phyloP scores from a whole-genome alignment of 2,797 vertebrate species.

The Anisognathus igniventris region DNA sequence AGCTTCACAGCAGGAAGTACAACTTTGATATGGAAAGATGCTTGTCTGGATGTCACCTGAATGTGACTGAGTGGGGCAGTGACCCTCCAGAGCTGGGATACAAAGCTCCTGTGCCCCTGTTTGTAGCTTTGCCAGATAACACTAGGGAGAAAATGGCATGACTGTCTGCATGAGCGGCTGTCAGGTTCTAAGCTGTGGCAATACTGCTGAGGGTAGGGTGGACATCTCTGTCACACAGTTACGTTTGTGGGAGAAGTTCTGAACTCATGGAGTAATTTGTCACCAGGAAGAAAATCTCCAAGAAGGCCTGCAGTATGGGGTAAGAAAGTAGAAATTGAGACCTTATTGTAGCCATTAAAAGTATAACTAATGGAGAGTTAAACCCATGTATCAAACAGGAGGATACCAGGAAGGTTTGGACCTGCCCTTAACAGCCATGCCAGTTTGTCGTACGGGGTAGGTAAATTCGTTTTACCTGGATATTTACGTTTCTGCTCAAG shows the following conservation, averaged over 20 bases:
- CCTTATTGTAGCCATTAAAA: background rate
- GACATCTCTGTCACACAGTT: background rate
- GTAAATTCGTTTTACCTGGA: background rate
- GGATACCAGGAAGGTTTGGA: background rate
- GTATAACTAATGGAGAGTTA: background rate
- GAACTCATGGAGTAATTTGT: background rate
- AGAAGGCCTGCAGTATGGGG: background rate
- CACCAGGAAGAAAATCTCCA: background rate
- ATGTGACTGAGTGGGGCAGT: background rate
- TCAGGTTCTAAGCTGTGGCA: background rate
- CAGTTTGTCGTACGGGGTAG: background rate
- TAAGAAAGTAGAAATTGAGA: background rate
- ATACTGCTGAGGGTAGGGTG: background rate
- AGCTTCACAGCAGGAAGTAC: background rate
- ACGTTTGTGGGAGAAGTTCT: background rate
- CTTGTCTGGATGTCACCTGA: background rate
- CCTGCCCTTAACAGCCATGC: rapidly evolving
- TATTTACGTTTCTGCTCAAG: background rate
- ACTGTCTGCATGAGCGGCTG: background rate
- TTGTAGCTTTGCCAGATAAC: background rate
- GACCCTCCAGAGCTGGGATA: background rate
- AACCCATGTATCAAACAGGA: background rate
- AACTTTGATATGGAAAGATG: background rate
- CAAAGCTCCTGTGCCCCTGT: background rate
- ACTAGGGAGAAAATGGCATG: background rate